phyloP scores from a whole-genome alignment of 2,888 invertebrate species.

The Tenthredo distinguenda region DNA sequence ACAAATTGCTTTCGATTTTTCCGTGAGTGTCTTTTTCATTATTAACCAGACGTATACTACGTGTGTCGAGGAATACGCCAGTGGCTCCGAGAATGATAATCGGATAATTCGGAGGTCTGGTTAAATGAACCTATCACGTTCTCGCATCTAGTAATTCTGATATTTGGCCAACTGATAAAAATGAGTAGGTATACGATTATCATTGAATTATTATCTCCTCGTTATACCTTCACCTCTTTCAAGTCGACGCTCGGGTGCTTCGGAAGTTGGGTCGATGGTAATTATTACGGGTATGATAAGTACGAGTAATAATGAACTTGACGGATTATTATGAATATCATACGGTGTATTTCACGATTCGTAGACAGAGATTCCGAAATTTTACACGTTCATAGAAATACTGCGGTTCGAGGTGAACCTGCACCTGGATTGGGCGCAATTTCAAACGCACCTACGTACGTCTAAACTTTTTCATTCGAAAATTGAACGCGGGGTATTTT shows the following conservation, averaged over 20 bases:
- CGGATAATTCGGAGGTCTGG: conserved; percentile 4
- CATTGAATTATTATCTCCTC: not conserved
- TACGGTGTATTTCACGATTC: not conserved
- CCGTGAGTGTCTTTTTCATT: conserved; percentile 1
- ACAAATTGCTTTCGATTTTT: conserved; percentile 36
- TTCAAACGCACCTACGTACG: not conserved
- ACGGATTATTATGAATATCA: not conserved
- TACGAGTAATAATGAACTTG: not conserved
- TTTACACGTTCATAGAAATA: not conserved
- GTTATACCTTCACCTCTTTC: not conserved
- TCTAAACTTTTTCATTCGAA: not conserved
- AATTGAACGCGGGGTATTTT: not conserved
- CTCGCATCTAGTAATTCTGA: not conserved
- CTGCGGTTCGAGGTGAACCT: not conserved
- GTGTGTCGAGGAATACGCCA: not conserved
- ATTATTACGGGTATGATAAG: not conserved
- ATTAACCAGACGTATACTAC: conserved; percentile 2
- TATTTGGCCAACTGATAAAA: not conserved
- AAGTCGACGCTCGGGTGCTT: not conserved
- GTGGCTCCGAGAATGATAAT: not conserved
- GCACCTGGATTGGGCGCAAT: not conserved
- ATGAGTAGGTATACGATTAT: conserved; percentile 1
- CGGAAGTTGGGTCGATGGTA: not conserved
- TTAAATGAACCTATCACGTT: not conserved
- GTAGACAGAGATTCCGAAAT: not conserved